Conservation (phyloP, 2,113 vertebrate genomes). For the Lontra canadensis region DNA sequence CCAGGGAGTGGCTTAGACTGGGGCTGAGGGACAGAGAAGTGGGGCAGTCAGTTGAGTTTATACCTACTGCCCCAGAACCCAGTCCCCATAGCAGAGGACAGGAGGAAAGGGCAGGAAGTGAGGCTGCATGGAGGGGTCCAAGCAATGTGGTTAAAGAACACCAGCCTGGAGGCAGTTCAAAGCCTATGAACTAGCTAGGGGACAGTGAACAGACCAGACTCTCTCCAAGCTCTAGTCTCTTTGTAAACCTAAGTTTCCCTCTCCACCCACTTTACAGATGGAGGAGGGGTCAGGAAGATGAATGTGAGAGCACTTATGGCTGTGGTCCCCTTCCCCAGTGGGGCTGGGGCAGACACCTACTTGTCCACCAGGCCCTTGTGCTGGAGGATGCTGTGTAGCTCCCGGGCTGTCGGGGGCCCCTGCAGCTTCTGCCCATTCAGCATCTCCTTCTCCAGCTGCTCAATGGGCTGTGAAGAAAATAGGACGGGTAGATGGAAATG, state of each 20-base stretch:
- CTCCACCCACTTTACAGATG: background rate
- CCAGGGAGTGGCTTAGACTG: background rate
- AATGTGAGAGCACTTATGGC: background rate
- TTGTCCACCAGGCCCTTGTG: slow-evolving; percentile 91
- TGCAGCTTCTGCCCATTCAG: slow-evolving; percentile 98
- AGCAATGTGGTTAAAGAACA: background rate
- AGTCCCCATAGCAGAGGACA: background rate
- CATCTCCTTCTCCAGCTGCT: slow-evolving; percentile 96
- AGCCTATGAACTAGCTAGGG: background rate
- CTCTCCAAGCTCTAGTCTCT: background rate
- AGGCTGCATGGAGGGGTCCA: background rate
- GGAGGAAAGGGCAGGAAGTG: background rate
- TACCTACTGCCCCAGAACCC: background rate
- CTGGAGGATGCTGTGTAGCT: slow-evolving; percentile 92
- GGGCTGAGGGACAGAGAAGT: background rate
- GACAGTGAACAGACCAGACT: background rate
- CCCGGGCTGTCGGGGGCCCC: slow-evolving; percentile 94
- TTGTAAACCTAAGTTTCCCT: background rate
- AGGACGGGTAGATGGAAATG: background rate
- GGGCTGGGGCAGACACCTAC: slow-evolving; percentile 83
- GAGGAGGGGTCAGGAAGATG: background rate
- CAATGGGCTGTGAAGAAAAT: slow-evolving; percentile 88
- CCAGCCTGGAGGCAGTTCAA: background rate
- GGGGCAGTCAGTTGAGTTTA: background rate
- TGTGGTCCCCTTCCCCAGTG: background rate